Evolutionary conservation across 2,888 invertebrate species (phyloP), one percentile per base, ranked within the genome.

Genomic region (Tribolium freemani): DNA sequence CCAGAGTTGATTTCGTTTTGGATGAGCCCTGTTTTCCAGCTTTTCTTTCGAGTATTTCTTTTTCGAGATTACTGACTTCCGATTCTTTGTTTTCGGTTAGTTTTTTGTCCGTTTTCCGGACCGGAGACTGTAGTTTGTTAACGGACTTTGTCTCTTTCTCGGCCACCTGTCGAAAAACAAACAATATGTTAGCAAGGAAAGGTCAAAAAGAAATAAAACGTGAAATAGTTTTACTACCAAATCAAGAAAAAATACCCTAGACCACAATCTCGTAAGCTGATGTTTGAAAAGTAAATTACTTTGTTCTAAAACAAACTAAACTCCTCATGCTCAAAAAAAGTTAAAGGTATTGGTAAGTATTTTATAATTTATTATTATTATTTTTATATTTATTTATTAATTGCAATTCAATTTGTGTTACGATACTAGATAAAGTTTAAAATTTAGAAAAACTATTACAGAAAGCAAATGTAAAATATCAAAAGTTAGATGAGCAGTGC

Each of bases 61-160:
- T 84, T 77, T 86, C 89, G 11, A 87, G 77, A 70, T 85, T 82
- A 26, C 78, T 75, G 3, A 82, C 73, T 64, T 78, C 79, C 4
- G 76, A 60, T 50, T 75, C 69, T 45, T 58, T 72, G n/a, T 74
- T 76, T 46, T 76, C 86, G 75, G 86, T 88, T 85, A 90, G 69
- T 88, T 89, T 89, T 88, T 90, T 89, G 88, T 91, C 87, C 89
- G 87, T 84, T 91, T 91, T 87, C 89, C 89, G 87, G 88, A 90
- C 83, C 91, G 89, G 79, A 91, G 88, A 82, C 87, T 89, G 84
- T 90, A 90, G 84, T 86, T 90, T 87, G 88, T 87, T 76, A 61
- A 20, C 5, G 89, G 90, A 81, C 90, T 90, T 70, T 88, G 87
- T 84, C 90, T 91, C 88, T 90, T 91, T 79, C 54, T 77, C 70